Base-by-base conservation (phyloP, 2,888 invertebrate species). In the Asteroscopus sphinx region DNA sequence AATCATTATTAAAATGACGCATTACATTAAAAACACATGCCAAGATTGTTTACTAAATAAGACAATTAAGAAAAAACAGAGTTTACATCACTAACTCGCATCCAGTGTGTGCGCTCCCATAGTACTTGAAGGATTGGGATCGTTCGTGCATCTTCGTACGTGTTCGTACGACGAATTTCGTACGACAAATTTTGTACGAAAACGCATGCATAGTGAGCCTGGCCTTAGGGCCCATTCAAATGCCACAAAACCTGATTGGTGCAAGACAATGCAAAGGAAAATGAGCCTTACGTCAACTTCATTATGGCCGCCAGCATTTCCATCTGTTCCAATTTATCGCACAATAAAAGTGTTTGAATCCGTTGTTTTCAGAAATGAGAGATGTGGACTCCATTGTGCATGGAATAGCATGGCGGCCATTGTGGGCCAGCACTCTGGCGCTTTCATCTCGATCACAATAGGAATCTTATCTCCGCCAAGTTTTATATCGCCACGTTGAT, bases 341-440 rank as follows among this genome's bases (percentile, higher is more conserved):
- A 91, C 88, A 91, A 90, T 91, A 88, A 90, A 90, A 91, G 87
- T 90, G 87, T 86, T 85, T 86, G 82, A 78, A 77, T 81, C 85
- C 79, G 85, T 88, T 92, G 91, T 91, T 90, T 91, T 87, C 82
- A 85, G 83, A 86, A 80, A 88, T 87, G 85, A 86, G 82, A 86
- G 86, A 87, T 87, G 87, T 85, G 88, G 83, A 82, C 72, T 55
- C 83, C 82, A 89, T 91, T 91, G 90, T 91, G 87, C 87, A 90
- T 85, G 68, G 73, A 44, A 36, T 28, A 67, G 66, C 68, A 73
- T 9, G 37, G 66, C 61, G 40, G 12, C 54, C 49, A 68, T 68
- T 68, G 68, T 68, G 62, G 73, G 80, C 77, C 64, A 73, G 77
- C 68, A 77, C 76, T 69, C 78, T 67, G 76, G 66, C 68, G 77